Evolutionary conservation across 2,888 invertebrate genomes (phyloP).

Genomic region (Drosophila longiperda): DNA sequence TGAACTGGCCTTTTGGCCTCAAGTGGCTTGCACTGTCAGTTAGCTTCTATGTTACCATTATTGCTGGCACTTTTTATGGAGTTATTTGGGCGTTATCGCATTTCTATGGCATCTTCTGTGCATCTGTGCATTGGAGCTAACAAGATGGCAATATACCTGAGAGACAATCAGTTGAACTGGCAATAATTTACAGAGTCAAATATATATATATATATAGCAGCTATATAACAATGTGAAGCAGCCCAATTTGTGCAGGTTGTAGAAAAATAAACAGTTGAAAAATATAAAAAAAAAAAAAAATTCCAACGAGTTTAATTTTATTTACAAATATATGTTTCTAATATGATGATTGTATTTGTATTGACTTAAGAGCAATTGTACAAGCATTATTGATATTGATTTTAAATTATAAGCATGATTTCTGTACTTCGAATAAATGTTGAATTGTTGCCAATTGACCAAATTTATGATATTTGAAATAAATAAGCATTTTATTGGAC

Average conservation of each 20-base stretch:
- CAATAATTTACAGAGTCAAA: not conserved
- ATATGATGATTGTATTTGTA: not conserved
- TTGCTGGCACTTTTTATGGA: constrained; percentile 65
- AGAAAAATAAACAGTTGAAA: not conserved
- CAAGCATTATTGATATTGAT: not conserved
- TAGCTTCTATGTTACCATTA: constrained; percentile 35
- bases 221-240: not conserved
- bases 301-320: not conserved
- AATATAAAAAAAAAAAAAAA: not conserved
- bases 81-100: constrained; percentile 52
- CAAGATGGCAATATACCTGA: not conserved
- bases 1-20: constrained; percentile 13
- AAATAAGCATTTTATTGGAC: not conserved
- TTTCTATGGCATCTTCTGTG: constrained; percentile 10
- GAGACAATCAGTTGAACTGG: not conserved
- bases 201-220: not conserved
- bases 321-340: not conserved
- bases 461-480: not conserved
- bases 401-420: not conserved
- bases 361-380: not conserved
- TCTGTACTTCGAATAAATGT: not conserved
- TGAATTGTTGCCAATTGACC: not conserved
- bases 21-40: constrained; percentile 31
- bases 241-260: not conserved
- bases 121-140: not conserved